Evolutionary conservation across 2,797 vertebrate genomes (phyloP).

Genomic region (Gallirallus australis): DNA sequence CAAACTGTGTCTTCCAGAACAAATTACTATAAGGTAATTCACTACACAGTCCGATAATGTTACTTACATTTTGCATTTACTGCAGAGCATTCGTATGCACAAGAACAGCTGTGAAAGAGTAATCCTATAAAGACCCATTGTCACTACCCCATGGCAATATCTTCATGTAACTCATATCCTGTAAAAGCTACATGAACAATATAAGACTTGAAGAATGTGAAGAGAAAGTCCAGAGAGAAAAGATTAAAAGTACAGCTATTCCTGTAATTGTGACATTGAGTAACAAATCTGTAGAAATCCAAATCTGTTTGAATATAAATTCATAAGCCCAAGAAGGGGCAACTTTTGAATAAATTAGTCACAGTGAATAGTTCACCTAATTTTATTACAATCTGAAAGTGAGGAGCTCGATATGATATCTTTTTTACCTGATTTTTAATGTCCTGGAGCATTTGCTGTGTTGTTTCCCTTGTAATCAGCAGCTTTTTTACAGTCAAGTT

Average conservation of each 20-base stretch:
- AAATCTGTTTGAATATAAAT: constrained; percentile 40
- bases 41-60: neutral
- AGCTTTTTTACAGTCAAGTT: neutral
- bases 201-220: neutral
- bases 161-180: neutral
- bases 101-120: neutral
- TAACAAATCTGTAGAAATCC: constrained; percentile 13
- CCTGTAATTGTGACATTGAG: constrained; percentile 10
- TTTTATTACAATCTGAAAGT: constrained; percentile 24
- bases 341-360: constrained; percentile 50
- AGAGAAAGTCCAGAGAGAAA: neutral
- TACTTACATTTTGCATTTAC: neutral
- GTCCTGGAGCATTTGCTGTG: neutral
- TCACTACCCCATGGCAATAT: neutral
- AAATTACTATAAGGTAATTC: neutral
- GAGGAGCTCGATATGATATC: neutral
- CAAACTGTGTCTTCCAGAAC: neutral
- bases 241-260: neutral
- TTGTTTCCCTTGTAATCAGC: constrained; percentile 1
- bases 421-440: constrained; percentile 36
- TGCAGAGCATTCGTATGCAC: neutral
- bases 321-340: neutral
- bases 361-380: constrained; percentile 13
- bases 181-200: neutral
- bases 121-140: neutral